Base-by-base conservation (phyloP, 92 coral and sea anemone species). In the Epizoanthus stellaris region DNA sequence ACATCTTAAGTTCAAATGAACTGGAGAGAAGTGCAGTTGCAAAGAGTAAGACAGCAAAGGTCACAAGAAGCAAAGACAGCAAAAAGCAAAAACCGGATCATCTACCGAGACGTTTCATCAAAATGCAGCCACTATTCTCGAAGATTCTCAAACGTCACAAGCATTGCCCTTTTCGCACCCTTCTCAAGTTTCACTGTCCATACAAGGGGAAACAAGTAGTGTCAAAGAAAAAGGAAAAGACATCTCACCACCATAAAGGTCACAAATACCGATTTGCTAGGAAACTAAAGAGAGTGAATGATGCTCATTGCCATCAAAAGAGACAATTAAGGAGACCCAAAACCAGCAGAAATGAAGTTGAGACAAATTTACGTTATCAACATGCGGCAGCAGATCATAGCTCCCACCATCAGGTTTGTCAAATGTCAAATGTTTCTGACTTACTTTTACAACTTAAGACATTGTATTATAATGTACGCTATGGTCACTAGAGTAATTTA, bases 121-220 rank as follows among this genome's bases (percentile, higher is more conserved):
- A 59, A 1, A 77, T 93, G 69, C 71, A 73, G 8, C 68, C 67
- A 8, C 3, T 93, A 10, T 79, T 93, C 58, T 6, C 57, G 30
- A 84, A 77, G 40, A 85, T 95, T 11, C 63, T 95, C 64, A 77
- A 77, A 14, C 80, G 85, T 20, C 96, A 95, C 42, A 89, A 85
- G 60, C 76, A 75, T 47, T 95, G 96, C 77, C 86, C 81, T n/a
- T 89, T 89, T 30, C 49, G 61, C 17, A 67, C 77, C 42, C 80
- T 93, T 54, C 70, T 95, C 17, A 89, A 73, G 53, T 89, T 38
- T 9, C 92, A 93, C 70, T 95, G 98, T 53, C 85, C 53, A 8
- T 84, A 83, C 81, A 17, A 47, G 6, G 6, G 30, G 21, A 14
- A 23, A 8, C 20, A 81, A 1, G 68, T 7, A 0, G 8, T 53